Base-by-base conservation (phyloP, 2,113 vertebrate genomes). In the Pseudorasbora parva region DNA sequence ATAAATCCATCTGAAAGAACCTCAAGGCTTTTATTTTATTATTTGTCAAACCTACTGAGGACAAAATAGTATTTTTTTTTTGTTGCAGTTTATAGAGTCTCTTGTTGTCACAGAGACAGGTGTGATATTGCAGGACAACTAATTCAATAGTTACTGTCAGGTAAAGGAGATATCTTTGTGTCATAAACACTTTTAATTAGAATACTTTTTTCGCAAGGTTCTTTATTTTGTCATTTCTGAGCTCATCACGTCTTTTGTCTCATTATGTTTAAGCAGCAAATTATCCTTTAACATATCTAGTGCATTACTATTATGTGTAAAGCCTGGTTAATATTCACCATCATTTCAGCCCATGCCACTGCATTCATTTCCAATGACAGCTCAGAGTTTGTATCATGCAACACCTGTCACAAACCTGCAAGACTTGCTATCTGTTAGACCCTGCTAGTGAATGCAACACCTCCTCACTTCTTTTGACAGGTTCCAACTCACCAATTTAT, bases 391-490 rank as follows among this genome's bases (percentile, higher is more conserved):
- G 41, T 60, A 66, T 43, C 43, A 71, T 41, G 80, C 68, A 80
- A 79, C 83, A 87, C 86, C 83, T 85, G 80, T 45, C 86, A 87
- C 74, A 30, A 51, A 68, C 27, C 66, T 80, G 37, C 47, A 85
- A 79, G 79, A 60, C 80, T 80, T 51, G 83, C 78, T 76, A 57
- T 57, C 12, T 73, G 47, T 60, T 47, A 69, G n/a, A 73, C 76
- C 60, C 45, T 73, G 43, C 21, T 76, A 81, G 72, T 62, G 1
- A 30, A 71, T 73, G 54, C 59, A 19, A 75, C 78, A 78, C 56
- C 62, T 51, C 47, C 72, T 82, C 72, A 85, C 78, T 66, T 82
- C 43, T 60, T 68, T 84, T 45, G 66, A 72, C 51, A 68, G 30
- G 8, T 78, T 78, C 64, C 37, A 49, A 27, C 64, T 43, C 25